phyloP scores from a whole-genome alignment of 2,797 vertebrate genomes.

The Sus cebifrons region DNA sequence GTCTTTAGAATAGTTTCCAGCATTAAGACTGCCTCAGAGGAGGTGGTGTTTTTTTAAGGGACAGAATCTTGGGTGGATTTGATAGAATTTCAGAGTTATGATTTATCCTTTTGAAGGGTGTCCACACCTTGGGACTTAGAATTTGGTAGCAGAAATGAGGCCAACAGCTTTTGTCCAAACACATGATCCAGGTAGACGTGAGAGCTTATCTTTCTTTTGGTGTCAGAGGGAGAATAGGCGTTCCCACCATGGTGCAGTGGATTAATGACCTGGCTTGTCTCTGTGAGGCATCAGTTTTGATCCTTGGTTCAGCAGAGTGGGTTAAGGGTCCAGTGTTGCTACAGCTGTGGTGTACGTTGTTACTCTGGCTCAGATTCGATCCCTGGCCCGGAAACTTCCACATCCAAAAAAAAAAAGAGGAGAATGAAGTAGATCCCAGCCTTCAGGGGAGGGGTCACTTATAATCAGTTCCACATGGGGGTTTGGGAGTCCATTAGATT shows the following conservation, averaged over 20 bases:
- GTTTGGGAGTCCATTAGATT: not conserved
- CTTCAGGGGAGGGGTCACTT: conserved; percentile 6
- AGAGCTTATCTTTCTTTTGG: conserved; percentile 48
- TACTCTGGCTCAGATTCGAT: too few relatives aligned
- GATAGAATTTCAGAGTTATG: conserved; percentile 33
- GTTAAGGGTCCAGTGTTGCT: too few relatives aligned
- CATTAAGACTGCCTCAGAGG: not conserved
- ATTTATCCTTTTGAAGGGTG: conserved; percentile 18
- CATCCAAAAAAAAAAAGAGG: not conserved
- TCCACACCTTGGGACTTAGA: not conserved
- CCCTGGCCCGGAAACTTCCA: too few relatives aligned
- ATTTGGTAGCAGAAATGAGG: not conserved
- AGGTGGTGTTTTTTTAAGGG: not conserved
- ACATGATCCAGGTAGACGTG: not conserved
- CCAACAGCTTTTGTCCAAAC: conserved; percentile 18
- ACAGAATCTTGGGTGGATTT: conserved; percentile 18
- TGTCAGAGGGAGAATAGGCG: not conserved
- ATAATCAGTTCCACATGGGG: not conserved
- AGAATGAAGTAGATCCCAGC: not conserved
- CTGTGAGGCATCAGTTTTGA: too few relatives aligned
- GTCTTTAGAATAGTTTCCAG: not conserved
- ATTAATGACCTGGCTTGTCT: too few relatives aligned
- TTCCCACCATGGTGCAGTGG: too few relatives aligned
- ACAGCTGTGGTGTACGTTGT: too few relatives aligned
- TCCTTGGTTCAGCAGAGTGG: too few relatives aligned